Base-by-base conservation (phyloP, 2,888 invertebrate genomes). In the Xylota sylvarum region DNA sequence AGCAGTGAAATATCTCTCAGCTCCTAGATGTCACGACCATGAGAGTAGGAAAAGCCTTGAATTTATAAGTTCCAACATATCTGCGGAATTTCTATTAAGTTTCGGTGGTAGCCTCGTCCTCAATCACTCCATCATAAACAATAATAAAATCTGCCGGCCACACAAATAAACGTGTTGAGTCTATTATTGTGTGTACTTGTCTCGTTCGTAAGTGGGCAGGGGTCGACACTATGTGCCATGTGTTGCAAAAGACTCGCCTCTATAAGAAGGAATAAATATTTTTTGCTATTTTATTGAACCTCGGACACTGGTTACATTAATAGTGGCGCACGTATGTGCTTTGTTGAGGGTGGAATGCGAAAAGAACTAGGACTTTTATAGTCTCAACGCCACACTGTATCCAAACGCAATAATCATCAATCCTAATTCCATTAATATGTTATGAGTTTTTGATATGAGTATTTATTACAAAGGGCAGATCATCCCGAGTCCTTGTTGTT, bases 341-440 rank as follows among this genome's bases (percentile, higher is more conserved):
- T 2, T 2, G 30, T 23, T 23, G 23, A 23, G 65, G 69, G 70
- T 62, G 43, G 55, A 62, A 43, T 37, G 19, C 17, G 4, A 55
- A 27, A 32, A 40, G 40, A 23, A n/a, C n/a, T n/a, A n/a, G n/a
- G n/a, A 67, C 69, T 60, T 52, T 74, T 74, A 74, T 74, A 60
- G 69, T 60, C 6, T n/a, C 55, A 32, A 65, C 46, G 64, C n/a
- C 76, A 46, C 72, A 79, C 62, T 73, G 67, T 91, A 91, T 91
- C 91, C 91, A 91, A 91, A 91, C 90, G 91, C 92, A 92, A 92
- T 92, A 92, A 92, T 92, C 92, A 92, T 92, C 92, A 92, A 91
- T 92, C 91, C 90, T 92, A 92, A 92, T 92, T 92, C 86, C 86
- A 86, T 86, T 86, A 86, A 86, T 82, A 82, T 82, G 86, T 86